Conservation (phyloP, 1,140 invertebrate genomes). For the Anagrus nilaparvatae region DNA sequence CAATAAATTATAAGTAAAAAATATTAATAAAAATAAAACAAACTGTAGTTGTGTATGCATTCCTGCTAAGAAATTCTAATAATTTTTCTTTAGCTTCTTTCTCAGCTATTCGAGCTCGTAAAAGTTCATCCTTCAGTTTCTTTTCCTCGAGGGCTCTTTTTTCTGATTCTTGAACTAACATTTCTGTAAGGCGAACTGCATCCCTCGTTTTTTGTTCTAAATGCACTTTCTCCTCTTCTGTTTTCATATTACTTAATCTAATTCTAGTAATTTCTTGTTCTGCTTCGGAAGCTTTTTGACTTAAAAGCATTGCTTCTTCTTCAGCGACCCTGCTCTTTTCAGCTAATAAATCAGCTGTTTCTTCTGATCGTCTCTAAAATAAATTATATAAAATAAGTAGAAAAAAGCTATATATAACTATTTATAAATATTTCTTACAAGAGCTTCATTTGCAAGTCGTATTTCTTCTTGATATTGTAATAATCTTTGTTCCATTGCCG, state of each 20-base stretch:
- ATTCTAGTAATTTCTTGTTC: conserved; percentile 93
- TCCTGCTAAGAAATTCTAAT: conserved; percentile 70
- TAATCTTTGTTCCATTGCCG: conserved; percentile 78
- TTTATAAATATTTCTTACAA: conserved; percentile 47
- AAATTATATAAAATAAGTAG: conserved; percentile 1
- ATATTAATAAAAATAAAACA: conserved; percentile 15
- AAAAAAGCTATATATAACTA: background rate
- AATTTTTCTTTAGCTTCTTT: conserved; percentile 90
- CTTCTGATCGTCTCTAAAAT: conserved; percentile 77
- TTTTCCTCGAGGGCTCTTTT: conserved; percentile 78
- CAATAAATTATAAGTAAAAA: background rate
- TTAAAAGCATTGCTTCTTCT: conserved; percentile 87
- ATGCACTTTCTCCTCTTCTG: conserved; percentile 86
- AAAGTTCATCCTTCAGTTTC: conserved; percentile 74
- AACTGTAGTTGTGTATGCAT: conserved; percentile 42
- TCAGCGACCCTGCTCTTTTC: conserved; percentile 94
- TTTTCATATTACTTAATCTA: conserved; percentile 74
- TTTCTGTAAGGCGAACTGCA: conserved; percentile 82
- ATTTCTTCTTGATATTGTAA: conserved; percentile 87
- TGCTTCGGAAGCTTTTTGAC: conserved; percentile 90
- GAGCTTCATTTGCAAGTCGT: conserved; percentile 76
- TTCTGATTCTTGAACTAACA: conserved; percentile 89
- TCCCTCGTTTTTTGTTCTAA: conserved; percentile 85
- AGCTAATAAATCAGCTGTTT: conserved; percentile 91
- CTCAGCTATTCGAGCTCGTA: conserved; percentile 80